A percentile compares a stretch with the other conserved stretches of the same genome.
These are phyloP conservation scores for Papilio polytes DNA, from an alignment of 1,140 invertebrate genomes.

Conservation along the genomic window DNA sequence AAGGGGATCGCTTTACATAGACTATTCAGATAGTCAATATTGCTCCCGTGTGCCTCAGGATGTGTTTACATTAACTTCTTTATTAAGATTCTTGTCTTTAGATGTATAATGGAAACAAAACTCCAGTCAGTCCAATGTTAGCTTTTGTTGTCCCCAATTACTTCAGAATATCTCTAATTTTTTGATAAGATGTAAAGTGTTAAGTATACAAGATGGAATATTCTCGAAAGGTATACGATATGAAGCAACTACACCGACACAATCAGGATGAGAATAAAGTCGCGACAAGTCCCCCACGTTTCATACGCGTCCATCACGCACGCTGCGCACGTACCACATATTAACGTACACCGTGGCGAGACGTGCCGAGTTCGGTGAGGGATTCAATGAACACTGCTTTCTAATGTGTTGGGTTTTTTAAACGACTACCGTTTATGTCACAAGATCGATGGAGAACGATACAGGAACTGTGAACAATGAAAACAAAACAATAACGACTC, in stretches of 20 bases:
- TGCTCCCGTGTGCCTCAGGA: constrained; percentile 11
- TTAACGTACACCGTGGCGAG: constrained; percentile 75
- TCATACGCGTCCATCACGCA: constrained; percentile 69
- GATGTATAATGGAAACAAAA: not conserved
- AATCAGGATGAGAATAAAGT: constrained; percentile 78
- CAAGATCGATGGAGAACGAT: not conserved
- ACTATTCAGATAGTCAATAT: constrained; percentile 33
- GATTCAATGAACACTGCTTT: constrained; percentile 67
- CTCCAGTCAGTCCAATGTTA: not conserved
- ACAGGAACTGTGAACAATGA: not conserved
- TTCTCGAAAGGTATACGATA: constrained; percentile 51
- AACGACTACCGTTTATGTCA: not conserved
- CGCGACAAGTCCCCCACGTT: constrained; percentile 65
- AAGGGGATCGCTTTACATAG: constrained; percentile 45
- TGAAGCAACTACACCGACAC: constrained; percentile 66
- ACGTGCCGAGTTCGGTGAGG: constrained; percentile 53
- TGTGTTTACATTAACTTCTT: constrained; percentile 35
- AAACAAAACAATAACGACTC: too few relatives aligned
- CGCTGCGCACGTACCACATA: constrained; percentile 71
- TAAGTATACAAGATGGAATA: not conserved
- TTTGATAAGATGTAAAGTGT: too few relatives aligned
- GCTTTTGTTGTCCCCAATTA: not conserved
- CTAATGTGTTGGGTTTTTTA: constrained; percentile 28
- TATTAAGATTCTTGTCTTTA: constrained; percentile 22
- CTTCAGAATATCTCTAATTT: not conserved